Percentiles rank a stretch among this genome's conserved stretches.
phyloP scores from a whole-genome alignment of 2,888 invertebrate genomes.

The Sesia apiformis region DNA sequence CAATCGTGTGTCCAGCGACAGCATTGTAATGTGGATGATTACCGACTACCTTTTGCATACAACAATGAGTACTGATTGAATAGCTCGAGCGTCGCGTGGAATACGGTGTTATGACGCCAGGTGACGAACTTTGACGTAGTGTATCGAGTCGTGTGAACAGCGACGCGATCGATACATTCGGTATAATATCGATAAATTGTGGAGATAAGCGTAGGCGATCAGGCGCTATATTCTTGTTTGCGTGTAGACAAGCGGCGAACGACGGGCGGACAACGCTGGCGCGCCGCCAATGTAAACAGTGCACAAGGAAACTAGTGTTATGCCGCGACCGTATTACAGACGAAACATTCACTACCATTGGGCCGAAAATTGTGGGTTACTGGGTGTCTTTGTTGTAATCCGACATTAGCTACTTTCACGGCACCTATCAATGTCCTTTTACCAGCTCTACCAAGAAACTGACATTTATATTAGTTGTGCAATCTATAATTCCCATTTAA shows the following conservation, averaged over 20 bases:
- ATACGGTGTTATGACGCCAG: constrained; percentile 43
- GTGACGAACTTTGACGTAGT: constrained; percentile 57
- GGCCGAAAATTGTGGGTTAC: constrained; percentile 71
- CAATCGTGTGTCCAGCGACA: constrained; percentile 7
- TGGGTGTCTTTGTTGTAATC: constrained; percentile 30
- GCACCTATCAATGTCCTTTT: too few relatives aligned
- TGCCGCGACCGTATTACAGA: constrained; percentile 73
- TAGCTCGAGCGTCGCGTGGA: constrained; percentile 30
- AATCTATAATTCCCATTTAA: constrained; percentile 8
- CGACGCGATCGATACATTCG: constrained; percentile 38
- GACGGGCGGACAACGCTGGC: constrained; percentile 67
- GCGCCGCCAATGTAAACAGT: constrained; percentile 65
- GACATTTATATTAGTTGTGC: background rate
- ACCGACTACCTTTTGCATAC: constrained; percentile 37
- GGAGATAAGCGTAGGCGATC: constrained; percentile 46
- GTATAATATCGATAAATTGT: constrained; percentile 37
- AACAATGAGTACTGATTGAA: constrained; percentile 47
- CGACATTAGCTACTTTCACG: too few relatives aligned
- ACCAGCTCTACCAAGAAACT: too few relatives aligned
- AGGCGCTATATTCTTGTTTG: constrained; percentile 48
- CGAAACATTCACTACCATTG: constrained; percentile 71
- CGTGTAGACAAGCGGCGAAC: constrained; percentile 47
- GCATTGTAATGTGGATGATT: constrained; percentile 16
- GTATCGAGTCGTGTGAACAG: constrained; percentile 20
- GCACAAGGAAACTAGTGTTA: constrained; percentile 74